A percentile compares a stretch with the other conserved stretches of the same genome.
phyloP scores from a whole-genome alignment of 2,888 invertebrate species.

The Adelognathus sp. region DNA sequence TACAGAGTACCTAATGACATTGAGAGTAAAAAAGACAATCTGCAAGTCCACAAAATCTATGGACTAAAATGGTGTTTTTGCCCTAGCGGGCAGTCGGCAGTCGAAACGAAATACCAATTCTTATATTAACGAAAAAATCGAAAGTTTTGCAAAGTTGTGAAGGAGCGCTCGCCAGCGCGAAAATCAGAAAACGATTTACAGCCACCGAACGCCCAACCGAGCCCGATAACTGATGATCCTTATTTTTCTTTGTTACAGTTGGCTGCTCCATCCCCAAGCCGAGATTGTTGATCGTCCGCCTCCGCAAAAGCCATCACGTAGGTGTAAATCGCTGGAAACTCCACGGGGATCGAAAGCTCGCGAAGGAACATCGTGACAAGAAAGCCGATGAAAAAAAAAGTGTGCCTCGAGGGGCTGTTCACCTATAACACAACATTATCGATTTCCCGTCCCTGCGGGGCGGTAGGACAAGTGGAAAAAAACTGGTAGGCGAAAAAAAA shows the following conservation, averaged over 20 bases:
- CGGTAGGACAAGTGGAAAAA: neutral
- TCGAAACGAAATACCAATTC: no score
- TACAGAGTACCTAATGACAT: no score
- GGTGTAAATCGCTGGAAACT: neutral
- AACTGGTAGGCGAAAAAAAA: slow-evolving; percentile 1
- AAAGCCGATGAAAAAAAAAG: neutral
- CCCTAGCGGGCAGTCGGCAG: no score
- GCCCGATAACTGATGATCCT: neutral
- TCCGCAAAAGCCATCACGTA: neutral
- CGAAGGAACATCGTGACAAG: neutral
- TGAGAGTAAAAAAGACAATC: no score
- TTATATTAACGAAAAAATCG: no score
- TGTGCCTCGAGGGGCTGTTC: neutral
- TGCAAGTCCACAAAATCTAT: no score
- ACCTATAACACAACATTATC: neutral
- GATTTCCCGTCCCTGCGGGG: neutral
- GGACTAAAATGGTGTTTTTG: no score
- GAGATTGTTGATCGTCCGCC: neutral
- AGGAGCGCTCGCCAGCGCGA: no score
- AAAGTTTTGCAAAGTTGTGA: no score
- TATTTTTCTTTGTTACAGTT: slow-evolving; percentile 9
- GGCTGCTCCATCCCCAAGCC: neutral
- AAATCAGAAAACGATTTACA: neutral
- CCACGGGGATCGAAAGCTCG: neutral
- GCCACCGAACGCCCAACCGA: neutral